A percentile compares a stretch with the other conserved stretches of the same genome.
Conservation (phyloP, 2,888 invertebrate species). For the Tiphia femorata region DNA sequence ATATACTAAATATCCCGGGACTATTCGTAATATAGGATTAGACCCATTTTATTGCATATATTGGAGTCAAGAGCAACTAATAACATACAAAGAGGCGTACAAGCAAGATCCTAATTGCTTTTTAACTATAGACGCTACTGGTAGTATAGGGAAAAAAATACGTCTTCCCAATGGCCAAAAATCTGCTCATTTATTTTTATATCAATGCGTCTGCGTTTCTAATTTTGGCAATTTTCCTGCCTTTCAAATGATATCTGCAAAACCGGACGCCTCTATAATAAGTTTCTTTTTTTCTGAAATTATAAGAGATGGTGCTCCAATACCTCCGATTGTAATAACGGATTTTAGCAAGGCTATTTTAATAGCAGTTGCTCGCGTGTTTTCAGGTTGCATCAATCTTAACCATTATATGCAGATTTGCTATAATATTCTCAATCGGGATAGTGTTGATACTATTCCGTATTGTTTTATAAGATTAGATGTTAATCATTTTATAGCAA, state of each 20-base stretch:
- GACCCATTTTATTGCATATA: conserved; percentile 27
- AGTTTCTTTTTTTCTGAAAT: too few relatives aligned
- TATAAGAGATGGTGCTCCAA: too few relatives aligned
- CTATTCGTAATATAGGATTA: conserved; percentile 16
- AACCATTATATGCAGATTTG: too few relatives aligned
- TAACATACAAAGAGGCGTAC: conserved; percentile 12
- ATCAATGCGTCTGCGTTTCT: conserved; percentile 21
- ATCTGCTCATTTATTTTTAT: conserved; percentile 23
- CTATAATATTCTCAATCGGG: too few relatives aligned
- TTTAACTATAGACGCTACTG: conserved; percentile 24
- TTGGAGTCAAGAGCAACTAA: conserved; percentile 16
- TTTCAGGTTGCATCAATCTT: too few relatives aligned
- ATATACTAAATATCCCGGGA: background rate
- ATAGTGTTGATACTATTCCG: too few relatives aligned
- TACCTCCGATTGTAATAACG: too few relatives aligned
- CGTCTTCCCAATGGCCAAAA: background rate
- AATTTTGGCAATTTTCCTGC: conserved; percentile 11
- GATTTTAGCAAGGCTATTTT: too few relatives aligned
- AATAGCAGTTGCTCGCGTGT: too few relatives aligned
- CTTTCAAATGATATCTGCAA: conserved; percentile 27
- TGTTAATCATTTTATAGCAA: background rate
- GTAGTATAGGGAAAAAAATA: background rate
- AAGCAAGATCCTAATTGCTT: too few relatives aligned
- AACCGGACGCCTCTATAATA: too few relatives aligned
- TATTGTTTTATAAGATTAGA: conserved; percentile 22